Evolutionary conservation across 2,113 vertebrate species (phyloP), one percentile per base, ranked within the genome.

Genomic region (Mugil cephalus): DNA sequence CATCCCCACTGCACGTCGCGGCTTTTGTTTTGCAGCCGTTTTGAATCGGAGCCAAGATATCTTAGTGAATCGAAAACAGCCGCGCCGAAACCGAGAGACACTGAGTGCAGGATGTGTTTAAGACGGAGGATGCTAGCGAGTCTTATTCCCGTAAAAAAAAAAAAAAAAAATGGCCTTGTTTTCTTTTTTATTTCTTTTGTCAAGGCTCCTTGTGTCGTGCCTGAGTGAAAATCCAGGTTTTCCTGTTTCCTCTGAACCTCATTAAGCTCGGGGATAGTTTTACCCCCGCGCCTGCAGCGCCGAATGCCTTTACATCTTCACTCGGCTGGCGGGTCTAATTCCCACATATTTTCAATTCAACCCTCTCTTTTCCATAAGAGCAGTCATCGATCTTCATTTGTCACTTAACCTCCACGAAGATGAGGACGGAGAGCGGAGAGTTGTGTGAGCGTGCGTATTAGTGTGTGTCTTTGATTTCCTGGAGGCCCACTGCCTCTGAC

Each of bases 321-420:
- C 81, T 72, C 68, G 56, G 69, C 73, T 82, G 83, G 80, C 52
- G 69, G 73, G 81, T 68, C 82, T 87, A 69, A 91, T 91, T 87
- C 86, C 79, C 79, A 72, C 91, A 90, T 90, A 92, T 91, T 91
- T 93, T 88, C 88, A 87, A 84, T 90, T 61, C 87, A 60, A 87
- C 86, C 88, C 86, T 82, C 87, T 92, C 85, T 89, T 90, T 90
- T 89, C 86, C 84, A 90, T 89, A 85, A 93, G 91, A 92, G 91
- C 81, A 88, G 88, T 91, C 89, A 93, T 94, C 91, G 82, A 92
- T 93, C 92, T 93, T 92, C 91, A 92, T 92, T 90, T 88, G 87
- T 89, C 82, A 92, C 89, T 91, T 91, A 88, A 91, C 88, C 92
- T 92, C 89, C 80, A 89, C 74, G 59, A 85, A 88, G 88, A 87